Evolutionary conservation across 2,113 vertebrate species (phyloP).

Genomic region (Nicator chloris): DNA sequence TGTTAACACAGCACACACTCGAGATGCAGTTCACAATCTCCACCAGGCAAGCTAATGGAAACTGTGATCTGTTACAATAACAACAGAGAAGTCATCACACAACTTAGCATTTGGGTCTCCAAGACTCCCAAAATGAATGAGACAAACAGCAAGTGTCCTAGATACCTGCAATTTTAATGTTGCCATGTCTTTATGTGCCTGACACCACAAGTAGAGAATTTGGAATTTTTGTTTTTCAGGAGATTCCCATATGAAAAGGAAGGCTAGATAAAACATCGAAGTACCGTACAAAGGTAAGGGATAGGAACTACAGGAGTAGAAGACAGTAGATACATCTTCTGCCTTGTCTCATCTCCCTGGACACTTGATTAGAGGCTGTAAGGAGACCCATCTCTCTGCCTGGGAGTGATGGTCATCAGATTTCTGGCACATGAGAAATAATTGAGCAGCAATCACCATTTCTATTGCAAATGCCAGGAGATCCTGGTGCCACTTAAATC

Average conservation of each 20-base stretch:
- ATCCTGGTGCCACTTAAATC: not conserved
- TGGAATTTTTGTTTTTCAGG: not conserved
- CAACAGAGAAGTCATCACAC: not conserved
- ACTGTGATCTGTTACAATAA: not conserved
- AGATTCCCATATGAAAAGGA: not conserved
- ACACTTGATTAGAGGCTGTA: not conserved
- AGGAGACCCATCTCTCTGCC: accelerated
- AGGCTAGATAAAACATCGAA: not conserved
- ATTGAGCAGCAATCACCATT: not conserved
- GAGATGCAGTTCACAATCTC: not conserved
- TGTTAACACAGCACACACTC: not conserved
- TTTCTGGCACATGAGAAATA: not conserved
- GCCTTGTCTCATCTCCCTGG: not conserved
- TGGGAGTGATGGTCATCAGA: not conserved
- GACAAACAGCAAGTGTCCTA: not conserved
- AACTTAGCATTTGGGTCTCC: not conserved
- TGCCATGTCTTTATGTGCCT: not conserved
- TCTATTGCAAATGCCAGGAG: not conserved
- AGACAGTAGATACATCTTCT: not conserved
- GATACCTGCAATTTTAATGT: not conserved
- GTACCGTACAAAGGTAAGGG: not conserved
- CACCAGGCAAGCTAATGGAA: not conserved
- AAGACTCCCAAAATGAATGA: not conserved
- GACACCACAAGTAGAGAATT: not conserved
- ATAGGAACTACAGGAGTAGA: not conserved